A percentile compares a stretch with the other conserved stretches of the same genome.
Conservation (phyloP, 2,113 vertebrate species). For the Beaufortia kweichowensis region DNA sequence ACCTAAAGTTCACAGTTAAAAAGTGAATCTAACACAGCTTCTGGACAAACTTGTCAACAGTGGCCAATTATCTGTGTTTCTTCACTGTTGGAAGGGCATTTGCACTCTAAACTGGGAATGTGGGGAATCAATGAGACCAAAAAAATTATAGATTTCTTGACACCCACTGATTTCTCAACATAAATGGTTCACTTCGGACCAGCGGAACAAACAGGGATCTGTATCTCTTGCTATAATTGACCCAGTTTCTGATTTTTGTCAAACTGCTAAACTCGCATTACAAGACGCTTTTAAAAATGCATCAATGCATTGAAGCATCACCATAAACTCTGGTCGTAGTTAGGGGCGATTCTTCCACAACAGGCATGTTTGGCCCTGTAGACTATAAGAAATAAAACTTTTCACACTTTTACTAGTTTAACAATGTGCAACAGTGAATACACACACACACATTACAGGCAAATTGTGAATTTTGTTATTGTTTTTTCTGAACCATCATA, state of each 20-base stretch:
- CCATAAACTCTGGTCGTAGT: not conserved
- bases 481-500: no score
- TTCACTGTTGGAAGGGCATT: slow-evolving; percentile 42
- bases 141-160: slow-evolving; percentile 30
- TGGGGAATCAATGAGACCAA: slow-evolving; percentile 48
- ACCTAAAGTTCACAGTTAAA: slow-evolving; percentile 49
- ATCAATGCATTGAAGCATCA: not conserved
- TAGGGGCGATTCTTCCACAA: not conserved
- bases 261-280: slow-evolving; percentile 4
- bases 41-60: slow-evolving; percentile 43
- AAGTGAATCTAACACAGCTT: slow-evolving; percentile 38
- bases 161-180: slow-evolving; percentile 24
- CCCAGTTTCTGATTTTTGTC: slow-evolving; percentile 9
- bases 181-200: slow-evolving; percentile 24
- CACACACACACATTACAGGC: no score
- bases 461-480: no score
- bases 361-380: not conserved
- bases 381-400: not conserved
- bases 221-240: slow-evolving; percentile 20
- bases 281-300: not conserved
- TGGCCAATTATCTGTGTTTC: slow-evolving; percentile 54
- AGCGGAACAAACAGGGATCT: slow-evolving; percentile 5
- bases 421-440: no score
- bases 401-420: no score
- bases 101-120: slow-evolving; percentile 36